These are phyloP conservation scores for Maccullochella peelii DNA, from an alignment of 2,113 vertebrate genomes.

Conservation along the genomic window DNA sequence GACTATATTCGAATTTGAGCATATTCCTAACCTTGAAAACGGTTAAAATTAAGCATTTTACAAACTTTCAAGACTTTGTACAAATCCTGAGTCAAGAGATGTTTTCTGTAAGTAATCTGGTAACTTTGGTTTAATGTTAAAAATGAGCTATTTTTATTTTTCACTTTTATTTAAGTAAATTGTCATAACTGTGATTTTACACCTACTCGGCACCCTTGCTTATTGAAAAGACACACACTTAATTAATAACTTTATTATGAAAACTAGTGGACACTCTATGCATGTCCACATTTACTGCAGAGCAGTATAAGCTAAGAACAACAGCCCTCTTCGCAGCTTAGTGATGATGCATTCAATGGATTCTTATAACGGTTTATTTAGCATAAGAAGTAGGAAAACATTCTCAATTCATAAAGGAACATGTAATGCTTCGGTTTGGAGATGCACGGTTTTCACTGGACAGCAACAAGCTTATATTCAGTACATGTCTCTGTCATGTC, in stretches of 20 bases:
- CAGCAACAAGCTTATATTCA: not conserved
- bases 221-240: not conserved
- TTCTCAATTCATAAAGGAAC: not conserved
- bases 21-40: too few species aligned
- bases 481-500: not conserved
- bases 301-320: not conserved
- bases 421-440: not conserved
- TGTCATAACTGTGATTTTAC: not conserved
- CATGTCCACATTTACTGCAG: not conserved
- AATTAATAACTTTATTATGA: not conserved
- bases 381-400: not conserved
- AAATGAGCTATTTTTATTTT: not conserved
- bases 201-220: not conserved
- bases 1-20: too few species aligned
- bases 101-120: not conserved
- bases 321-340: not conserved
- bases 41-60: too few species aligned
- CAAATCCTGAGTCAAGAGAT: not conserved
- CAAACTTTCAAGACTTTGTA: too few species aligned
- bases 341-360: not conserved
- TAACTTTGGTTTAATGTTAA: not conserved
- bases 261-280: not conserved
- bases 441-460: not conserved
- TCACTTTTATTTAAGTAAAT: not conserved
- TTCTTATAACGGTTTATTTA: not conserved